phyloP scores from a whole-genome alignment of 2,888 invertebrate genomes.

The Atrina japonica region DNA sequence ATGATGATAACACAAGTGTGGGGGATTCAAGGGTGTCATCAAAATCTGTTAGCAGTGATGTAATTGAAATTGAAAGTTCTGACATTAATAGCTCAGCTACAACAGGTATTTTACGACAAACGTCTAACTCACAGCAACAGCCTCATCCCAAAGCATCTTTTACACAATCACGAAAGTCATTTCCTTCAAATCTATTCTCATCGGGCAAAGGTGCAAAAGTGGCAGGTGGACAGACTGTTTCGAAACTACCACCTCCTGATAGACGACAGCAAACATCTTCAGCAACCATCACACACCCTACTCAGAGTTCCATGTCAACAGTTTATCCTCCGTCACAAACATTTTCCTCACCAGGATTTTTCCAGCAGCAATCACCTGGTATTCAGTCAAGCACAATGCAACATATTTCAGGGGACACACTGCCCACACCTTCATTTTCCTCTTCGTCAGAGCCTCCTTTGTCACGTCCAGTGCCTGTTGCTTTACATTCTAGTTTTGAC shows the following conservation, averaged over 20 bases:
- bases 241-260: not conserved
- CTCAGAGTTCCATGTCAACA: too few species aligned
- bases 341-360: too few species aligned
- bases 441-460: too few species aligned
- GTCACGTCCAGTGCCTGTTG: conserved; percentile 26
- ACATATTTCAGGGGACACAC: not conserved
- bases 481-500: conserved; percentile 36
- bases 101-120: not conserved
- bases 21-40: not conserved
- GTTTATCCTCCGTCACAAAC: too few species aligned
- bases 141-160: too few species aligned
- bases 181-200: too few species aligned
- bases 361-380: not conserved
- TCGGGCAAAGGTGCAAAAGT: too few species aligned
- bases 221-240: not conserved
- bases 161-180: too few species aligned
- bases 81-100: not conserved
- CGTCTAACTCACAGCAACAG: not conserved
- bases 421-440: not conserved
- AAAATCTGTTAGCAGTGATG: conserved; percentile 1
- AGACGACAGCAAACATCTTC: conserved; percentile 1
- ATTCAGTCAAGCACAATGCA: not conserved
- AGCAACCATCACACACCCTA: conserved; percentile 13
- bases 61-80: conserved; percentile 3
- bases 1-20: conserved; percentile 11